A percentile compares a stretch with the other conserved stretches of the same genome.
Conservation (phyloP, 1,140 invertebrate genomes). For the Limonius californicus region DNA sequence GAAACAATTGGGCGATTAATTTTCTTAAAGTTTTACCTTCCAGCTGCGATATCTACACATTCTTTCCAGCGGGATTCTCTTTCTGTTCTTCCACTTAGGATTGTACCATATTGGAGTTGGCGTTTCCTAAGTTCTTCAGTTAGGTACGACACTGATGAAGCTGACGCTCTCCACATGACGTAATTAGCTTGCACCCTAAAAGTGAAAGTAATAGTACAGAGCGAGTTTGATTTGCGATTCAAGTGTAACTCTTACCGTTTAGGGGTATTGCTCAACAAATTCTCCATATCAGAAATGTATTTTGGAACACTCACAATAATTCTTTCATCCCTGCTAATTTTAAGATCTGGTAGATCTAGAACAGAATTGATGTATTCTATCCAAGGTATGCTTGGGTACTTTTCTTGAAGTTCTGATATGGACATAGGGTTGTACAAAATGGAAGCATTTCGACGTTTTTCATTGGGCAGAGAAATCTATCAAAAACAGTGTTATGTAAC, state of each 20-base stretch:
- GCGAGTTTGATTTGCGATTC: too few relatives aligned
- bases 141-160: constrained; percentile 54
- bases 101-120: constrained; percentile 54
- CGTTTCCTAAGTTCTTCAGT: constrained; percentile 53
- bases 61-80: constrained; percentile 57
- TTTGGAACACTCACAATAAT: constrained; percentile 60
- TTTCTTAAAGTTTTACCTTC: constrained; percentile 39
- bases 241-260: constrained; percentile 49
- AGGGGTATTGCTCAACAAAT: constrained; percentile 51
- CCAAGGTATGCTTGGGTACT: constrained; percentile 67
- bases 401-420: constrained; percentile 66
- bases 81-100: constrained; percentile 54
- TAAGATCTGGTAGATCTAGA: constrained; percentile 45
- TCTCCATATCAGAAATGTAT: constrained; percentile 56
- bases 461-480: constrained; percentile 84
- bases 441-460: constrained; percentile 87
- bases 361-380: constrained; percentile 57
- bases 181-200: constrained; percentile 66
- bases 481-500: too few relatives aligned
- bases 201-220: too few relatives aligned
- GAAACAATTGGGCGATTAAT: too few relatives aligned
- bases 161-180: constrained; percentile 57
- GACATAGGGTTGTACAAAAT: constrained; percentile 90
- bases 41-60: constrained; percentile 51
- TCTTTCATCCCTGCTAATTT: constrained; percentile 47